These are phyloP conservation scores for Matsumyia berberina DNA, from an alignment of 2,888 invertebrate genomes.

Conservation along the genomic window DNA sequence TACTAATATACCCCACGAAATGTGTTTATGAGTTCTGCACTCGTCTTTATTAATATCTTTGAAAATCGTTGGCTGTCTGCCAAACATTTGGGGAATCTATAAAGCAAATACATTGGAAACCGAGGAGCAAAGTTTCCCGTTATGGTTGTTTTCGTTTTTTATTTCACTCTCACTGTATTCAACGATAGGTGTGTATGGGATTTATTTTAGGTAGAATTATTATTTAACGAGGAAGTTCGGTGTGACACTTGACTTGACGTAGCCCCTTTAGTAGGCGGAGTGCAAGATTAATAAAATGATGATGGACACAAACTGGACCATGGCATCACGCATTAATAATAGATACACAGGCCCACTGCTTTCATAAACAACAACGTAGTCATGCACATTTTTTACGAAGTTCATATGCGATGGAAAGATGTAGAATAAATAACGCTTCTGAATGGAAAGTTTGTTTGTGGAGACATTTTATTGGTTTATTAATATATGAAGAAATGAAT, in stretches of 20 bases:
- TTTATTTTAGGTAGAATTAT: conserved; percentile 51
- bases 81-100: conserved; percentile 72
- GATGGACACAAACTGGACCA: conserved; percentile 44
- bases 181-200: conserved; percentile 52
- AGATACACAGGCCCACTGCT: background rate
- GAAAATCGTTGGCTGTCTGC: conserved; percentile 52
- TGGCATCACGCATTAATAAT: conserved; percentile 43
- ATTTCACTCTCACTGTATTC: conserved; percentile 27
- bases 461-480: background rate
- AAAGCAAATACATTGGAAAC: conserved; percentile 62
- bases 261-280: conserved; percentile 34
- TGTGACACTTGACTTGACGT: conserved; percentile 58
- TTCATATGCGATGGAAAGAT: background rate
- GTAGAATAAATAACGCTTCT: conserved; percentile 9
- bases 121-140: conserved; percentile 61
- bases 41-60: conserved; percentile 70
- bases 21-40: conserved; percentile 72
- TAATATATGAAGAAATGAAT: background rate
- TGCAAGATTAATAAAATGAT: conserved; percentile 17
- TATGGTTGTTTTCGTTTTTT: conserved; percentile 54
- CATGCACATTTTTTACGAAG: background rate
- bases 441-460: background rate
- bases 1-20: conserved; percentile 57
- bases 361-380: background rate
- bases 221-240: conserved; percentile 53